phyloP scores from a whole-genome alignment of 2,113 vertebrate species.

The Progne subis region DNA sequence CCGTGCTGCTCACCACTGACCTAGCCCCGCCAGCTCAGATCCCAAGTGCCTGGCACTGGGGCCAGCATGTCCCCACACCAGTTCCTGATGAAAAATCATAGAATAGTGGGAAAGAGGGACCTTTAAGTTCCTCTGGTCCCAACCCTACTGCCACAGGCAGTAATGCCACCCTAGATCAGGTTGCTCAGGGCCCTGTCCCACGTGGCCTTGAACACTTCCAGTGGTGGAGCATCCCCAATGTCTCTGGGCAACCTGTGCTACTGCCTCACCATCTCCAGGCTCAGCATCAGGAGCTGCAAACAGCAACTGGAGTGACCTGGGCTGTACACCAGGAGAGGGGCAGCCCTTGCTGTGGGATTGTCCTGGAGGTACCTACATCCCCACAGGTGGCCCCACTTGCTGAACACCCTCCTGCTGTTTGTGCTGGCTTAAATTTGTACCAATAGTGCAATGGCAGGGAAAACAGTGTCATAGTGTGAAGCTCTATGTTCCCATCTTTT shows the following conservation, averaged over 20 bases:
- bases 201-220: background rate
- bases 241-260: background rate
- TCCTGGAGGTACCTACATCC: background rate
- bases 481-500: background rate
- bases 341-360: background rate
- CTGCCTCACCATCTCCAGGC: background rate
- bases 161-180: background rate
- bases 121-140: background rate
- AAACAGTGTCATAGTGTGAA: background rate
- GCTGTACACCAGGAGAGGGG: background rate
- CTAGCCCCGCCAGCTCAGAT: background rate
- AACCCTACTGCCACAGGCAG: background rate
- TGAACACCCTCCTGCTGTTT: background rate
- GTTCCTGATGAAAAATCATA: background rate
- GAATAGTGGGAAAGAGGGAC: background rate
- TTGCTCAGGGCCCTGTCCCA: background rate
- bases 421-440: background rate
- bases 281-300: background rate
- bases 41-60: rapidly evolving
- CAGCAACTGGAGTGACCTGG: background rate
- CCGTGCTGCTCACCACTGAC: background rate
- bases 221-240: background rate
- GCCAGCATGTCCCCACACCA: background rate
- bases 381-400: rapidly evolving
- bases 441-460: background rate